Evolutionary conservation across 2,113 vertebrate species (phyloP).

Genomic region (Puntigrus tetrazona): DNA sequence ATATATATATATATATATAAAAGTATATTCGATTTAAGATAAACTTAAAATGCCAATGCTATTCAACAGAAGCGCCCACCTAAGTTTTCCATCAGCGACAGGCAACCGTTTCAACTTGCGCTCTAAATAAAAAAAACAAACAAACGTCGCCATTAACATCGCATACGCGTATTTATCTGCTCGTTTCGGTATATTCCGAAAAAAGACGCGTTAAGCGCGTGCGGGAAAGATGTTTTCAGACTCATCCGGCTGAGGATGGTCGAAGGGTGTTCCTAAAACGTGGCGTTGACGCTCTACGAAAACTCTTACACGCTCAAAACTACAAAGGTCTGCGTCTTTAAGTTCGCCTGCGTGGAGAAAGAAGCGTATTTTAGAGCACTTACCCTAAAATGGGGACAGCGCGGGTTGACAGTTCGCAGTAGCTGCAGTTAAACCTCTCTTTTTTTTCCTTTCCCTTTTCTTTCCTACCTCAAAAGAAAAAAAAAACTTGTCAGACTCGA

Average conservation of each 20-base stretch:
- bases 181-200: background rate
- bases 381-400: slow-evolving; percentile 67
- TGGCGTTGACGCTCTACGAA: slow-evolving; percentile 61
- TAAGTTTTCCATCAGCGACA: background rate
- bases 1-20: background rate
- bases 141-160: too few species aligned
- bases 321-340: background rate
- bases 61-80: background rate
- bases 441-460: slow-evolving; percentile 64
- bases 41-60: background rate
- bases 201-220: background rate
- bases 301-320: slow-evolving; percentile 15
- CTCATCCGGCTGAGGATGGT: background rate
- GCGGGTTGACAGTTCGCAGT: slow-evolving; percentile 57
- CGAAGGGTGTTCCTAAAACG: slow-evolving; percentile 71
- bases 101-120: background rate
- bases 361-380: slow-evolving; percentile 59
- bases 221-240: background rate
- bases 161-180: background rate
- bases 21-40: background rate
- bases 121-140: slow-evolving; percentile 3
- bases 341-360: background rate
- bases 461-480: slow-evolving; percentile 14
- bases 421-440: slow-evolving; percentile 51
- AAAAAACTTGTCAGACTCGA: slow-evolving; percentile 77